Evolutionary conservation across 2,888 invertebrate species (phyloP).

Genomic region (Willowsia nigromaculata): DNA sequence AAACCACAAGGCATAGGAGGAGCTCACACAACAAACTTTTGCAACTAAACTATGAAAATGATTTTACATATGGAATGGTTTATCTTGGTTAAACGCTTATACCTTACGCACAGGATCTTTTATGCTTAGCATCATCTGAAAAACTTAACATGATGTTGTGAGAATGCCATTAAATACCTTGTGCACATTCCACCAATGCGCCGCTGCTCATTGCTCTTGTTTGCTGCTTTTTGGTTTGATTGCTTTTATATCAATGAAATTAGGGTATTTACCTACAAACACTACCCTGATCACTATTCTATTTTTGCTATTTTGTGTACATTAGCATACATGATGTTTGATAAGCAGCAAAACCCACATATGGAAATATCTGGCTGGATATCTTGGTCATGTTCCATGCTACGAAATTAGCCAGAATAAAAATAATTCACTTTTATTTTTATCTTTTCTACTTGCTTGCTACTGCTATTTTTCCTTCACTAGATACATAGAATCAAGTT

Average conservation of each 20-base stretch:
- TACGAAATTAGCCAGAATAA: neutral
- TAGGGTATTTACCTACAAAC: neutral
- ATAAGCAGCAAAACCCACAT: neutral
- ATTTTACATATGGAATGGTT: neutral
- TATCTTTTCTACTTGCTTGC: neutral
- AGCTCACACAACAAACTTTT: neutral
- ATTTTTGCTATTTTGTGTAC: neutral
- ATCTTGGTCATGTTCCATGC: neutral
- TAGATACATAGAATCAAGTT: neutral
- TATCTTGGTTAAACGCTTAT: neutral
- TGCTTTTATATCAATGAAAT: constrained; percentile 31
- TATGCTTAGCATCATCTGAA: neutral
- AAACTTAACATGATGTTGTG: neutral
- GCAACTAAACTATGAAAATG: constrained; percentile 8
- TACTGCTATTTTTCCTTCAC: too few relatives aligned
- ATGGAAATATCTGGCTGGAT: neutral
- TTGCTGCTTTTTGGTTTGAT: neutral
- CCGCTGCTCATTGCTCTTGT: neutral
- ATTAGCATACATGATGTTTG: neutral
- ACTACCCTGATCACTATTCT: neutral
- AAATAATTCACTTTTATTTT: constrained; percentile 7
- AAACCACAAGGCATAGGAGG: constrained; percentile 4
- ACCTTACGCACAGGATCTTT: neutral
- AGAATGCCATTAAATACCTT: neutral
- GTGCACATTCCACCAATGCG: neutral